Evolutionary conservation across 2,797 vertebrate genomes (phyloP).

Genomic region (Acipenser oxyrinchus): DNA sequence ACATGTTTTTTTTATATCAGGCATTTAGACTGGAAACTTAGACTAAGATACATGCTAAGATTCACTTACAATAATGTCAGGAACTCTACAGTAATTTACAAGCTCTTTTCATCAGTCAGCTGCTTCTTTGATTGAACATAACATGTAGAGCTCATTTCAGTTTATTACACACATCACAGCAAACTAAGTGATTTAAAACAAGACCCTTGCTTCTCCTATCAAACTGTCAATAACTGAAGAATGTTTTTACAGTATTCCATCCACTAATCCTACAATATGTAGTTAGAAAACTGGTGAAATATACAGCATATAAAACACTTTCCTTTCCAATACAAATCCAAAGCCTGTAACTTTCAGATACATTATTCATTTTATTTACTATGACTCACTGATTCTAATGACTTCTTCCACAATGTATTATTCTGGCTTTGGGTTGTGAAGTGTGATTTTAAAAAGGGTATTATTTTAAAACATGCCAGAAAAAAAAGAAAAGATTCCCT

Average conservation of each 20-base stretch:
- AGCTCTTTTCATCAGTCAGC: no score
- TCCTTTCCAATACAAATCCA: neutral
- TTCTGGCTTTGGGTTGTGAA: constrained; percentile 2
- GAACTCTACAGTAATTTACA: no score
- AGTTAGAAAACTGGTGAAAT: no score
- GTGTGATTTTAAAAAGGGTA: no score
- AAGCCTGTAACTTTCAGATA: neutral
- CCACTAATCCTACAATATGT: no score
- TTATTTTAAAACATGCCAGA: constrained; percentile 9
- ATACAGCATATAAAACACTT: neutral
- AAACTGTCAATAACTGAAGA: neutral
- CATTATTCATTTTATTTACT: constrained; percentile 8
- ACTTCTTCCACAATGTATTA: constrained; percentile 7
- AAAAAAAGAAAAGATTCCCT: constrained; percentile 10
- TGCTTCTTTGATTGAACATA: no score
- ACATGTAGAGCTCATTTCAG: no score
- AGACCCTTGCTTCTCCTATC: neutral
- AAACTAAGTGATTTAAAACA: neutral
- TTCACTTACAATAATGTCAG: no score
- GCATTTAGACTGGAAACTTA: no score
- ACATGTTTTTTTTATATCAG: no score
- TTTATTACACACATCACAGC: neutral
- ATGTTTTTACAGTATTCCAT: no score
- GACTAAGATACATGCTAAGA: no score
- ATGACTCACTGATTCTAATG: constrained; percentile 2